These are phyloP conservation scores for Amphipoea lucens DNA, from an alignment of 2,888 invertebrate genomes.

Conservation along the genomic window DNA sequence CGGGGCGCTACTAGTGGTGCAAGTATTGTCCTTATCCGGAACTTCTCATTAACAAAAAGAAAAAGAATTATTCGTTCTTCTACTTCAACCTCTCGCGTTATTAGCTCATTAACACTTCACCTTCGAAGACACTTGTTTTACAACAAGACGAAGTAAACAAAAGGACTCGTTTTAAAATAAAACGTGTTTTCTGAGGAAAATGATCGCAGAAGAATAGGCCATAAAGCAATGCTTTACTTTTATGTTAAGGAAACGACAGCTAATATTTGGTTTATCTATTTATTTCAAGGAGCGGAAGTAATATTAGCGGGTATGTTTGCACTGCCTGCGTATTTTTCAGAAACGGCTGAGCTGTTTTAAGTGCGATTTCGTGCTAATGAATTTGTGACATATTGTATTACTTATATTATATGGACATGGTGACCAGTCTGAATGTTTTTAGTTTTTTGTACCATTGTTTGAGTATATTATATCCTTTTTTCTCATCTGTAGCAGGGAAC, in stretches of 20 bases:
- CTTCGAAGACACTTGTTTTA: conserved; percentile 43
- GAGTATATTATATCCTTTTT: neutral
- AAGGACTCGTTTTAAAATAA: conserved; percentile 43
- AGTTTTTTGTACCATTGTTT: neutral
- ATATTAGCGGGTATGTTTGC: conserved; percentile 16
- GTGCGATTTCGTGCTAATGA: conserved; percentile 51
- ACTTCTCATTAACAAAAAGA: conserved; percentile 15
- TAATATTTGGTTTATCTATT: conserved; percentile 23
- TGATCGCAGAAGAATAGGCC: conserved; percentile 7
- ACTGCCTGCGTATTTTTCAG: conserved; percentile 33
- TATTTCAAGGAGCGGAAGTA: conserved; percentile 42
- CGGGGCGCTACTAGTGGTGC: neutral
- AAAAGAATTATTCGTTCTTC: conserved; percentile 2
- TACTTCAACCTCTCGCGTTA: conserved; percentile 2
- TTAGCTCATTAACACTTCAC: conserved; percentile 43
- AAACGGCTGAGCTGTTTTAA: conserved; percentile 26
- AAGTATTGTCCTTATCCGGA: conserved; percentile 10
- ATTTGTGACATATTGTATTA: conserved; percentile 36
- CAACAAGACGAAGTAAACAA: conserved; percentile 35
- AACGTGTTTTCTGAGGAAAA: conserved; percentile 45
- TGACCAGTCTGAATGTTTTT: neutral
- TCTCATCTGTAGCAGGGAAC: too few relatives aligned
- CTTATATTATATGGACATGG: conserved; percentile 31
- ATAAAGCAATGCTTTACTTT: conserved; percentile 2
- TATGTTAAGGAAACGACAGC: conserved; percentile 23